These are phyloP conservation scores for Physeter macrocephalus DNA, from an alignment of 2,113 vertebrate genomes.

Conservation along the genomic window DNA sequence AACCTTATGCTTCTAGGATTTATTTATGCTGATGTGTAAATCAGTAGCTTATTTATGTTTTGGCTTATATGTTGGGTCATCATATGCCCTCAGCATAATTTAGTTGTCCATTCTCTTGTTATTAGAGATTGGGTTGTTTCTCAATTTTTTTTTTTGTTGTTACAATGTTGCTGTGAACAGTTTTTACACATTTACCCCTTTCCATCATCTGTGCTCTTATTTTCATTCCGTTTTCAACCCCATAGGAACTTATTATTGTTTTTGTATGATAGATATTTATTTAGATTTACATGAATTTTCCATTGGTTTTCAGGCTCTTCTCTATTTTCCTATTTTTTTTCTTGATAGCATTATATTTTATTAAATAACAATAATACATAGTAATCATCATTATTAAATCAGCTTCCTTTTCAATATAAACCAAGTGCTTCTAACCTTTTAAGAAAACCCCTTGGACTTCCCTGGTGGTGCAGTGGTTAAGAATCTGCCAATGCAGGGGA, in stretches of 20 bases:
- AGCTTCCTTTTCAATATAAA: not conserved
- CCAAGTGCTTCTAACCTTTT: not conserved
- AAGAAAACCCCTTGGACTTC: not conserved
- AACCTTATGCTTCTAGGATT: not conserved
- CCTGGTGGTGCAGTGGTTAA: no score
- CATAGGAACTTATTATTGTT: not conserved
- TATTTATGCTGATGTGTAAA: not conserved
- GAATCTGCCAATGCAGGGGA: no score
- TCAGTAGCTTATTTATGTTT: not conserved
- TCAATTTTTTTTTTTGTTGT: not conserved
- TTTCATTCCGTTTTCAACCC: not conserved
- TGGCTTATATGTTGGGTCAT: not conserved
- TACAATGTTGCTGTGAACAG: not conserved
- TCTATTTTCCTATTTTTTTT: not conserved
- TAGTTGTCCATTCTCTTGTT: not conserved
- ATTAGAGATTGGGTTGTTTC: not conserved
- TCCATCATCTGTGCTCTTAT: not conserved
- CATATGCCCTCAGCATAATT: not conserved
- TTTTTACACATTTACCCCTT: not conserved
- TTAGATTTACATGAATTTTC: not conserved
- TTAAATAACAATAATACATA: not conserved
- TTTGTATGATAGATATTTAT: not conserved
- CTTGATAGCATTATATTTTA: not conserved
- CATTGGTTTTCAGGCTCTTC: not conserved
- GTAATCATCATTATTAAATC: not conserved